Base-by-base conservation (phyloP, 2,113 vertebrate genomes). In the Rutilus rutilus region DNA sequence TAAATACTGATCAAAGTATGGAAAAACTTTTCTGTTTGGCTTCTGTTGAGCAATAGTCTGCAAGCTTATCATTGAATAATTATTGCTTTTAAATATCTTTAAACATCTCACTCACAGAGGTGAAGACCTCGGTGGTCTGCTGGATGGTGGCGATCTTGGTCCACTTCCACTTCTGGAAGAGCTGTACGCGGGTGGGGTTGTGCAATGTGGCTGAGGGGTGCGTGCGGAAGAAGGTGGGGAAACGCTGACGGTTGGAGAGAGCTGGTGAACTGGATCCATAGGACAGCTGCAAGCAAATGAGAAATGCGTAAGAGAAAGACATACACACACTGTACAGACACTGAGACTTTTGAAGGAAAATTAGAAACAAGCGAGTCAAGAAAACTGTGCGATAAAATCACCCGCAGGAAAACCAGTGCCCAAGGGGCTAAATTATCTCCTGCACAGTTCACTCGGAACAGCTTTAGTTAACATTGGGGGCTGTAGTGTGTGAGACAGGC, bases 101-200 rank as follows among this genome's bases (percentile, higher is more conserved):
- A n/a, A 21, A 69, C 15, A 45, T 30, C 27, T 59, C 30, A 93
- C 97, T 93, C 88, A 98, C 97, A 36, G 97, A 99, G 15, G 97
- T 99, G 93, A 99, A 99, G 92, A 99, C 97, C 92, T 99, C 97
- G 0, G 97, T 98, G 88, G 97, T 99, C 93, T 99, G 97, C 93
- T 99, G 97, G 92, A 99, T 99, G 93, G 97, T 99, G 90, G 97
- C 97, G 1, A 99, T 99, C 93, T 97, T 97, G 67, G 96, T 97
- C 97, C 97, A 99, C 71, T 96, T 96, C 97, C 97, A 99, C 92
- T 97, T 98, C 91, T 97, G 95, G 91, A 99, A 99, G 67, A 98
- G 97, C 91, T 96, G 96, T 90, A 98, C 97, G 0, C 97, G 93
- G 65, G 97, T 99, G 74, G 97, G 97, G 91, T 99, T 99, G 93